phyloP scores from a whole-genome alignment of 2,113 vertebrate genomes.

The Elachura formosa region DNA sequence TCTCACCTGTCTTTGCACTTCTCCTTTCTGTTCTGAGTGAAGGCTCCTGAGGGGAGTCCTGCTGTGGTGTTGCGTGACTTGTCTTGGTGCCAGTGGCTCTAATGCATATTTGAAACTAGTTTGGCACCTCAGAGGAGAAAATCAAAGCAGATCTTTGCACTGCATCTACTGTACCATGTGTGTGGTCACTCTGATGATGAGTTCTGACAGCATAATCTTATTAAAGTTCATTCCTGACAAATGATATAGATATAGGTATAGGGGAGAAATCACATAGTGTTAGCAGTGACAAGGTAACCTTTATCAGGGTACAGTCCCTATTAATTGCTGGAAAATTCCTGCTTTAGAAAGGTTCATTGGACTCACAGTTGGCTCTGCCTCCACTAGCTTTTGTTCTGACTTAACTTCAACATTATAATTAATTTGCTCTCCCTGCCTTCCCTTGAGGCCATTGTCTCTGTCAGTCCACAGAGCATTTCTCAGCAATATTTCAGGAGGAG shows the following conservation, averaged over 20 bases:
- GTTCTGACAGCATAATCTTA: constrained; percentile 43
- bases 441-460: background rate
- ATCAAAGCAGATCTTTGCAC: constrained; percentile 15
- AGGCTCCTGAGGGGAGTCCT: background rate
- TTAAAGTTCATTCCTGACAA: constrained; percentile 54
- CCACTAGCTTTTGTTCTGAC: constrained; percentile 11
- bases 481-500: background rate
- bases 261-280: constrained; percentile 2
- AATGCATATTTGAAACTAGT: background rate
- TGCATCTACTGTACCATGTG: background rate
- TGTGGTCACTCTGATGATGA: constrained; percentile 13
- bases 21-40: background rate
- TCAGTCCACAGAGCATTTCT: background rate
- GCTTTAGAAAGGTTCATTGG: background rate
- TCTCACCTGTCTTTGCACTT: background rate
- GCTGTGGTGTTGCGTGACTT: background rate
- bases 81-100: background rate
- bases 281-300: constrained; percentile 53
- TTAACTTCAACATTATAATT: constrained; percentile 20
- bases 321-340: constrained; percentile 36
- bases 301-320: constrained; percentile 35
- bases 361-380: background rate
- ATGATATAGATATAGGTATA: background rate
- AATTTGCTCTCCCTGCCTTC: constrained; percentile 7
- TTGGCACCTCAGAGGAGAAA: background rate